Conservation (phyloP, 1,140 invertebrate species). For the Plectus sambesii region DNA sequence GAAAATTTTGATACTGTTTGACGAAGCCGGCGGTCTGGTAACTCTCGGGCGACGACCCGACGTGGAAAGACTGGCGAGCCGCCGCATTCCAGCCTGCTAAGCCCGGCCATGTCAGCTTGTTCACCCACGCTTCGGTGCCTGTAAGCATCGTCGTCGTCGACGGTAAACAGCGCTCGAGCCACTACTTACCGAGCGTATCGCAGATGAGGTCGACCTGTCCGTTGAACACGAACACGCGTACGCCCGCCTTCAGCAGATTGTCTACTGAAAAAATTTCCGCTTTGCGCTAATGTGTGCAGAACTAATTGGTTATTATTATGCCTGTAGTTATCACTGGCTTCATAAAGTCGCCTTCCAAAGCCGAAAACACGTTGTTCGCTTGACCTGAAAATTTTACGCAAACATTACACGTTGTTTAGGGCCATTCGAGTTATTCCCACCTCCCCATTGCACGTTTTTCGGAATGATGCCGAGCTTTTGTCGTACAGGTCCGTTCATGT, state of each 20-base stretch:
- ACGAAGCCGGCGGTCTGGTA: conserved; percentile 30
- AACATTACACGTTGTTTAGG: too few species aligned
- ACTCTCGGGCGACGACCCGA: conserved; percentile 16
- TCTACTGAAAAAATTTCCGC: conserved; percentile 46
- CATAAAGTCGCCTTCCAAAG: conserved; percentile 66
- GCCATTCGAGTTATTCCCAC: too few species aligned
- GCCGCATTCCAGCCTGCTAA: conserved; percentile 24
- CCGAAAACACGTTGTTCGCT: conserved; percentile 55
- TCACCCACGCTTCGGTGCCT: conserved; percentile 49
- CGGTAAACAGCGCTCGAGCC: too few species aligned
- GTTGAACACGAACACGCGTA: conserved; percentile 46
- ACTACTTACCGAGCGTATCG: conserved; percentile 41
- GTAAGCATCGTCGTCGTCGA: too few species aligned
- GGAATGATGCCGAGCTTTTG: conserved; percentile 46
- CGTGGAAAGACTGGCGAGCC: conserved; percentile 23
- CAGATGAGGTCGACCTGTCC: conserved; percentile 47
- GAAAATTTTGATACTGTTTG: conserved; percentile 39
- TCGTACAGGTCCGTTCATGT: conserved; percentile 46
- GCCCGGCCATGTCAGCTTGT: conserved; percentile 30
- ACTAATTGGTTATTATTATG: conserved; percentile 55
- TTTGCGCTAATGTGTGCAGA: conserved; percentile 28
- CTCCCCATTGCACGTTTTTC: conserved; percentile 44
- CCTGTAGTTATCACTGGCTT: conserved; percentile 65
- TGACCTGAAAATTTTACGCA: too few species aligned
- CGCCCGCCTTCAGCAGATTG: conserved; percentile 34